A percentile compares a stretch with the other conserved stretches of the same genome.
Evolutionary conservation across 1,140 invertebrate genomes (phyloP).

Genomic region (Drosophila grimshawi): DNA sequence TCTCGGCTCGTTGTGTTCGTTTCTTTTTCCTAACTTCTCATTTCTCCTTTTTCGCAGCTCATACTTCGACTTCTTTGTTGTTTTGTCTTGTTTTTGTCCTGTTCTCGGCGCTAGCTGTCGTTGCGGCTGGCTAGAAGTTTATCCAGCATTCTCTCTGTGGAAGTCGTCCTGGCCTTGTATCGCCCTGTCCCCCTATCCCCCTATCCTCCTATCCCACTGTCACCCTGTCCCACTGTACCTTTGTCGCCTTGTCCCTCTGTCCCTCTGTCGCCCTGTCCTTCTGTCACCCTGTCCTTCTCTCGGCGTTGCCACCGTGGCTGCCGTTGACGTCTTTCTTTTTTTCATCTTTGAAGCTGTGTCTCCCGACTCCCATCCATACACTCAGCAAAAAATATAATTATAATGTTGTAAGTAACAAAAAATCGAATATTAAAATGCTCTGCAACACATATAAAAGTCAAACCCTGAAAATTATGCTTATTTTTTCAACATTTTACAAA

Average conservation of each 20-base stretch:
- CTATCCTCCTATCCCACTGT: not conserved
- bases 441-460: too few species aligned
- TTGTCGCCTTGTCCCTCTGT: conserved; percentile 49
- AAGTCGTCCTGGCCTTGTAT: conserved; percentile 67
- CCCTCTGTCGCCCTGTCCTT: not conserved
- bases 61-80: not conserved
- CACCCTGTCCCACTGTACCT: too few species aligned
- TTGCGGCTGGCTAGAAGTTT: conserved; percentile 67
- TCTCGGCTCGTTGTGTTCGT: conserved; percentile 80
- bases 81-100: conserved; percentile 38
- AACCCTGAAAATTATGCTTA: too few species aligned
- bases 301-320: conserved; percentile 30
- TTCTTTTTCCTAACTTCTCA: conserved; percentile 30
- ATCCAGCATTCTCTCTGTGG: conserved; percentile 61
- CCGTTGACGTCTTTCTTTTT: conserved; percentile 59
- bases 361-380: conserved; percentile 8
- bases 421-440: not conserved
- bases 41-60: conserved; percentile 17
- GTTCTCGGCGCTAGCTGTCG: conserved; percentile 29
- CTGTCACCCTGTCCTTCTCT: conserved; percentile 10
- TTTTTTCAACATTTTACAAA: too few species aligned
- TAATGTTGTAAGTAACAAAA: not conserved
- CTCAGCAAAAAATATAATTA: not conserved
- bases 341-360: conserved; percentile 14
- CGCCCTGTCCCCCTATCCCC: not conserved